These are phyloP conservation scores for Mionectes macconnelli DNA, from an alignment of 2,113 vertebrate species.

Conservation along the genomic window DNA sequence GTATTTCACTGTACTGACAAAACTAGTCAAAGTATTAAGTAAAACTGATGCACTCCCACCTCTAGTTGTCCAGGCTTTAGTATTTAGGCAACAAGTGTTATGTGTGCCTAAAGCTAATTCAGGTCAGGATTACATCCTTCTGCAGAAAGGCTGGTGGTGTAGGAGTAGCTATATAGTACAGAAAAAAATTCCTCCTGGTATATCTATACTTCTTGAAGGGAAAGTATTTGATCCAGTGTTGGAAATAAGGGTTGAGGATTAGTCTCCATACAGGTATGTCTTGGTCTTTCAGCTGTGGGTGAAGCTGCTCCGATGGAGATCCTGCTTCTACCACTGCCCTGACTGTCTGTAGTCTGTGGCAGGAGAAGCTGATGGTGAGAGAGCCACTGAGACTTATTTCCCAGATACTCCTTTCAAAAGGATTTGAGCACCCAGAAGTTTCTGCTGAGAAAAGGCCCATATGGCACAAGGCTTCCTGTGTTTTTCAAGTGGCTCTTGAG, in stretches of 20 bases:
- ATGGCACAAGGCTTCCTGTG: neutral
- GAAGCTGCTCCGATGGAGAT: neutral
- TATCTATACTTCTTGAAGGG: rapidly evolving
- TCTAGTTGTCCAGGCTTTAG: neutral
- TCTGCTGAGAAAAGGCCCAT: rapidly evolving
- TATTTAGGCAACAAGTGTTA: neutral
- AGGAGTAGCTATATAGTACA: neutral
- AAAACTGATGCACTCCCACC: neutral
- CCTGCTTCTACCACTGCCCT: neutral
- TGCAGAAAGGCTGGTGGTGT: neutral
- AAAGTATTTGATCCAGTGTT: neutral
- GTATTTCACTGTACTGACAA: neutral
- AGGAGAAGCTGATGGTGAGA: neutral
- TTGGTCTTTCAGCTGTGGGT: neutral
- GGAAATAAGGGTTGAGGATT: neutral
- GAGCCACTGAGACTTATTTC: neutral
- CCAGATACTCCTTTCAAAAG: neutral
- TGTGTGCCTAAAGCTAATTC: neutral
- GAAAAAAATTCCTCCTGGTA: neutral
- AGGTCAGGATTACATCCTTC: neutral
- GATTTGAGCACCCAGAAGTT: neutral
- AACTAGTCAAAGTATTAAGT: neutral
- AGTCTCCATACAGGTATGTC: neutral
- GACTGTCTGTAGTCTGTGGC: neutral
- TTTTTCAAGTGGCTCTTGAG: neutral